phyloP scores from a whole-genome alignment of 2,797 vertebrate species.

The Muraenolepis orangiensis region DNA sequence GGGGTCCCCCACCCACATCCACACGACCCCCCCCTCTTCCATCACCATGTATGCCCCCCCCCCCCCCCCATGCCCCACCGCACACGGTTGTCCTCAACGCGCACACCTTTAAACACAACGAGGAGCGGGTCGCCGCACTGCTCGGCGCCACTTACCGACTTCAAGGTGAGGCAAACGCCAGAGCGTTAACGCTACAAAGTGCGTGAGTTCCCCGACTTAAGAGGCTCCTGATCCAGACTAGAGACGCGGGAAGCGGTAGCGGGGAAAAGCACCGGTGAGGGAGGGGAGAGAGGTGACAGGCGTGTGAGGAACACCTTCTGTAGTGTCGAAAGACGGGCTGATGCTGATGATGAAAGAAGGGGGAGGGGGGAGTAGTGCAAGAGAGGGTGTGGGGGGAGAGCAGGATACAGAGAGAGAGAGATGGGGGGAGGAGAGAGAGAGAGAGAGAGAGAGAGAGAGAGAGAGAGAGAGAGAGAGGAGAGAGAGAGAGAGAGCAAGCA shows the following conservation, averaged over 20 bases:
- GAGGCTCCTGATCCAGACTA: slow-evolving; percentile 64
- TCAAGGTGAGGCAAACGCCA: slow-evolving; percentile 74
- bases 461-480: slow-evolving; percentile 14
- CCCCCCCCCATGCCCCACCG: background rate
- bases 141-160: slow-evolving; percentile 74
- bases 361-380: slow-evolving; percentile 34
- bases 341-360: slow-evolving; percentile 72
- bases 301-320: slow-evolving; percentile 73
- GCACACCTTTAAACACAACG: slow-evolving; percentile 61
- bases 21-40: slow-evolving; percentile 26
- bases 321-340: slow-evolving; percentile 75
- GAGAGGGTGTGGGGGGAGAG: slow-evolving; percentile 56
- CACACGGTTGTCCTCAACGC: slow-evolving; percentile 21
- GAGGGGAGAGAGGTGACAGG: slow-evolving; percentile 71
- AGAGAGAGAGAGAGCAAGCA: background rate
- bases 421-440: background rate
- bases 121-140: slow-evolving; percentile 54
- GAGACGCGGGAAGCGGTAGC: slow-evolving; percentile 57
- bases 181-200: slow-evolving; percentile 78
- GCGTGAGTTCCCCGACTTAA: slow-evolving; percentile 70
- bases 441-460: slow-evolving; percentile 8
- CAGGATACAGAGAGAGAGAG: slow-evolving; percentile 27
- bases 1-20: background rate
- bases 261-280: slow-evolving; percentile 66
- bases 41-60: too few relatives aligned